Evolutionary conservation across 2,888 invertebrate genomes (phyloP), one percentile per base, ranked within the genome.

Genomic region (Archaeoteleia sp.): DNA sequence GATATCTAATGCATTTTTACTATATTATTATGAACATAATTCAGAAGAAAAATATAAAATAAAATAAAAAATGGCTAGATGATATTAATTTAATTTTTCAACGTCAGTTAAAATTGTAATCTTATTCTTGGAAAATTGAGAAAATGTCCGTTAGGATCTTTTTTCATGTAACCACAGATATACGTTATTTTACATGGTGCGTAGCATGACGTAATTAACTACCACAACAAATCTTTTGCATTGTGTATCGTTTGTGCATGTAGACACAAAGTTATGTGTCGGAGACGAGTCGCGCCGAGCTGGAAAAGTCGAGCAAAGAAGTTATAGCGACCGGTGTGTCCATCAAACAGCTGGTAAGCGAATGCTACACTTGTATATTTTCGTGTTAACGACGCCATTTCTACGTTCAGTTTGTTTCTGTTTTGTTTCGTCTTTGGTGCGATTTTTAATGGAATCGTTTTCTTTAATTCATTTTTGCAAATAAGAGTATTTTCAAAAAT

Each of bases 291-390:
- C 81, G 82, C 55, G 75, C 73, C 68, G 84, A 84, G 70, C 78
- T 78, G 71, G 83, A 82, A 71, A 84, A 80, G 74, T 77, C 79
- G 63, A 79, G 75, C 75, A 85, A 83, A 79, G 83, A 84, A 78
- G 81, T 85, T 57, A 86, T 87, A 70, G 85, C 86, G 49, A 86
- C 87, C 57, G 86, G 87, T 57, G 84, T 87, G 60, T 86, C 87
- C 67, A 87, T 87, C 78, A 85, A 86, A 79, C 86, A 87, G 77
- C 81, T 87, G 84, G 87, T 87, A 81, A 86, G 87, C 67, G 57
- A 45, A 35, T 53, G 61, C 61, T 55, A 61, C 27, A 55, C 35
- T 57, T 61, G 46, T 61, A n/a, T n/a, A n/a, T n/a, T n/a, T n/a
- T n/a, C n/a, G n/a, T n/a, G n/a, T n/a, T n/a, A n/a, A n/a, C n/a